Conservation (phyloP, 2,113 vertebrate species). For the Gallinago media region DNA sequence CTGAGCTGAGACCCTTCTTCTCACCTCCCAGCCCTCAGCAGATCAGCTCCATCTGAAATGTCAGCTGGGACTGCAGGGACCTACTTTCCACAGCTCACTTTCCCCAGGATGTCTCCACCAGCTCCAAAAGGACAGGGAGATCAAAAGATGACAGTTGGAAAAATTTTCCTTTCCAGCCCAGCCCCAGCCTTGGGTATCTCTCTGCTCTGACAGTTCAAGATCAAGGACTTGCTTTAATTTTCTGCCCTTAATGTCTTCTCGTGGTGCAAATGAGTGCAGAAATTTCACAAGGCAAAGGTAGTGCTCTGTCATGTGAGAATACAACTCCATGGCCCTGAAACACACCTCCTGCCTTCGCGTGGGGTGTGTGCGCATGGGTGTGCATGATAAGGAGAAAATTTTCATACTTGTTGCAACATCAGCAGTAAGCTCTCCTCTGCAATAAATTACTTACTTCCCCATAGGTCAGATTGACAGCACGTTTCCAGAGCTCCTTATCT, state of each 20-base stretch:
- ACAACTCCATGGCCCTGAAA: not conserved
- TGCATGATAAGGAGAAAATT: constrained; percentile 6
- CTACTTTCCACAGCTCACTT: not conserved
- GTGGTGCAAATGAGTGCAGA: not conserved
- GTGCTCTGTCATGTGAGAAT: not conserved
- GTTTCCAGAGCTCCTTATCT: not conserved
- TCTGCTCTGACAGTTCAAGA: not conserved
- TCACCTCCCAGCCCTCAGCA: not conserved
- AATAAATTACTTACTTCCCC: not conserved
- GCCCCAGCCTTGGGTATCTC: not conserved
- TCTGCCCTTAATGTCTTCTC: not conserved
- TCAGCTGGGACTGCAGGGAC: not conserved
- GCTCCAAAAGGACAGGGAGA: not conserved
- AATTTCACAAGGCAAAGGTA: constrained; percentile 16
- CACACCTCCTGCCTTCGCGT: not conserved
- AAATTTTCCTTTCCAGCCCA: not conserved
- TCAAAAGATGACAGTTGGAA: not conserved
- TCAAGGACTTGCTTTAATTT: not conserved
- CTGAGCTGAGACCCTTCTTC: not conserved
- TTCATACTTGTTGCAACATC: not conserved
- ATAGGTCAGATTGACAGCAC: accelerated
- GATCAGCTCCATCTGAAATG: not conserved
- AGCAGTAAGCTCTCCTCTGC: not conserved
- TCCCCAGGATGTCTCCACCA: not conserved
- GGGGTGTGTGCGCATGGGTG: not conserved